Evolutionary conservation across 2,888 invertebrate species (phyloP), one percentile per base, ranked within the genome.

Genomic region (Odontocerum albicorne): DNA sequence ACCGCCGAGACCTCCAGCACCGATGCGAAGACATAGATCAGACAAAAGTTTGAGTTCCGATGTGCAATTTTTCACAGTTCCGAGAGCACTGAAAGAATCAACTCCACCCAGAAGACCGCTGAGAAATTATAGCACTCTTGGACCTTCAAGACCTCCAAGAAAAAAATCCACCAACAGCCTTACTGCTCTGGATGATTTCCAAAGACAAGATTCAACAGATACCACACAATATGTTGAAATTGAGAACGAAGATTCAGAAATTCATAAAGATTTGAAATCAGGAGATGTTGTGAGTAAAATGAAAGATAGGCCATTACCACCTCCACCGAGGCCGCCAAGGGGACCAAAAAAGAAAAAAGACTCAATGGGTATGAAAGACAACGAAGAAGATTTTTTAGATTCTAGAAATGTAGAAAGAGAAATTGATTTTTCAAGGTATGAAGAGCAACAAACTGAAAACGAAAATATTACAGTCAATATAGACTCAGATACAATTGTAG

Each of bases 321-420:
- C 93, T 3, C 93, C 93, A 0, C 93, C 93, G 1, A 77, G 92
- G 54, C 92, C 92, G 31, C 90, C 91, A 0, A 81, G 92, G 59
- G 80, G 79, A 16, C 79, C 81, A 20, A 79, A 68, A 63, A 69
- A 73, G 56, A 73, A 72, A 62, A 75, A 69, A 63, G 69, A 66
- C 58, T 66, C 67, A 46, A 70, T 67, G 61, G 67, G 64, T 35
- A 65, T 64, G 7, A 64, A 63, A 16, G 68, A 69, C 22, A 21
- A 57, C 8, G 47, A 66, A 35, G 55, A 56, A 13, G 60, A 62
- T 52, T 17, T 3, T 4, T n/a, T n/a, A n/a, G n/a, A n/a, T n/a
- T n/a, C n/a, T n/a, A n/a, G n/a, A n/a, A n/a, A n/a, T n/a, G n/a
- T n/a, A n/a, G n/a, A n/a, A n/a, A n/a, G n/a, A n/a, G n/a, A n/a